Conservation (phyloP, 2,797 vertebrate genomes). For the Astyanax mexicanus region DNA sequence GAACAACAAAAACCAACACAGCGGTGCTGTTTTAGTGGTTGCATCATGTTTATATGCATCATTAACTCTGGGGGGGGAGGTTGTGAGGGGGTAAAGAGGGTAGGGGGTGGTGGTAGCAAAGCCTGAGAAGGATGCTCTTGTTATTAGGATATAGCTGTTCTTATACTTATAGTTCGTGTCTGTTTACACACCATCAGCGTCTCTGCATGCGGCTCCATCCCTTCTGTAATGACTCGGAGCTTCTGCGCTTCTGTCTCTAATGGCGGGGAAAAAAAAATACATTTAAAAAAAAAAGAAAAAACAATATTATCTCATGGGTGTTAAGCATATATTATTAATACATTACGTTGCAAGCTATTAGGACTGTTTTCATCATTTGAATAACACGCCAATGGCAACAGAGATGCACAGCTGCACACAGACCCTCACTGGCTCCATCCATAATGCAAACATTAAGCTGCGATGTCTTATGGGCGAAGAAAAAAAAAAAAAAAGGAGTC, state of each 20-base stretch:
- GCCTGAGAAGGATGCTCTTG: background rate
- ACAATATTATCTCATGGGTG: slow-evolving; percentile 15
- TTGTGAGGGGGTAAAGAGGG: background rate
- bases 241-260: background rate
- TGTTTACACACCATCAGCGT: background rate
- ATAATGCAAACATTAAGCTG: slow-evolving; percentile 38
- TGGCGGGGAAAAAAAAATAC: too few species aligned
- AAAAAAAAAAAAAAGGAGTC: slow-evolving; percentile 1
- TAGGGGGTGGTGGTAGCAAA: background rate
- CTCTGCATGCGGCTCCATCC: background rate
- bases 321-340: slow-evolving; percentile 39
- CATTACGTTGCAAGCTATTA: slow-evolving; percentile 19
- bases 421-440: slow-evolving; percentile 32
- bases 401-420: background rate
- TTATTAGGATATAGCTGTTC: background rate
- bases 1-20: too few species aligned
- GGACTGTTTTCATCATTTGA: slow-evolving; percentile 35
- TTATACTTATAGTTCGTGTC: background rate
- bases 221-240: background rate
- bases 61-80: too few species aligned
- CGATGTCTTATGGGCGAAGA: slow-evolving; percentile 6
- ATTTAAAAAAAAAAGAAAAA: background rate
- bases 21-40: too few species aligned
- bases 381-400: slow-evolving; percentile 36
- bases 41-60: too few species aligned